Evolutionary conservation across 2,888 invertebrate genomes (phyloP), one percentile per base, ranked within the genome.

Genomic region (Polymixis flavicincta): DNA sequence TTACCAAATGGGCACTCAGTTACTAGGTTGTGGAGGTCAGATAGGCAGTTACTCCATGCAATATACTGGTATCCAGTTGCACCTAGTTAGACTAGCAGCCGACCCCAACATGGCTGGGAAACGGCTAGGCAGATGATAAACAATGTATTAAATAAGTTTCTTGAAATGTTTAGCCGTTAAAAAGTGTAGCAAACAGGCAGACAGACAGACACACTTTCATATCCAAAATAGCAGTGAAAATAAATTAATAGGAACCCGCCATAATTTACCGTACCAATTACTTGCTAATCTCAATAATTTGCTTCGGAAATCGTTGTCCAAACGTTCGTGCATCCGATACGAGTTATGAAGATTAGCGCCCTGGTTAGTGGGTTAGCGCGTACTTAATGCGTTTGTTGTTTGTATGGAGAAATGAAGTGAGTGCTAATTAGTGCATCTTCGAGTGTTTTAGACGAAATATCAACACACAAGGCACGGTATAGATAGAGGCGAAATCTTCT

Each of bases 281-380:
- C 73, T 59, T 71, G 77, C 69, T 86, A 86, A 85, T 85, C 80
- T 80, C 19, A 73, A 64, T 83, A 80, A 83, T 83, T 83, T 68
- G 64, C 25, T 80, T 60, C 83, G 83, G 83, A 83, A 83, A 83
- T 82, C 75, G 61, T 57, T 61, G 32, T 63, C 37, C 63, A 61
- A 76, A 74, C 61, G 61, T 60, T 71, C 66, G 50, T 54, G 45
- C 76, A 75, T 82, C 71, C 75, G 79, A 63, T 25, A 42, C 32
- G 42, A 71, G 17, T 82, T 82, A 82, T 42, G 72, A 67, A 76
- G 80, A 83, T 83, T 83, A 83, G 59, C 74, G 57, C 19, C 32
- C 52, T 13, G 52, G 37, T 80, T 25, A 67, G 72, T 63, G 60
- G 67, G 61, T 80, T 54, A 74, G 7, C 42, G 81, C 17, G 28